Base-by-base conservation (phyloP, 2,113 vertebrate genomes). In the Motacilla alba region DNA sequence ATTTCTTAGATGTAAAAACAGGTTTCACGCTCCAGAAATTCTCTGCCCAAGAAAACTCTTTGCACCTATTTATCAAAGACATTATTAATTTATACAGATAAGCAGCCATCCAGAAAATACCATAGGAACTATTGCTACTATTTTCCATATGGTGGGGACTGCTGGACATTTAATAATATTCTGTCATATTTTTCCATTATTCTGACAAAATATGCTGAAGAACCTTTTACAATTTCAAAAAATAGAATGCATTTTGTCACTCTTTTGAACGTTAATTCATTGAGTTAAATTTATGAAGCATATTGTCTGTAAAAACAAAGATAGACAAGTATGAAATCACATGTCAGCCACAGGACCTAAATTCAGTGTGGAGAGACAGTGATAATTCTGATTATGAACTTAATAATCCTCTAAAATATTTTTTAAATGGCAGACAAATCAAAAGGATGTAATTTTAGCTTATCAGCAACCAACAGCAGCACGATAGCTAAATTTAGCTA, bases 401-500 rank as follows among this genome's bases (percentile, higher is more conserved):
- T 96, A 92, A 91, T 95, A 97, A 95, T 95, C 63, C 77, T 72
- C 63, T 87, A 93, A 94, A 97, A 85, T 89, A 89, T 89, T 96
- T 93, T 93, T 96, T 87, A 84, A 95, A 95, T 86, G 53, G 56
- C 49, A 95, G 67, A 91, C 59, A 94, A 96, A 94, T 94, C 89
- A 95, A 91, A 97, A 95, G 91, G 49, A 81, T 86, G 67, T 69
- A 95, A 96, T 97, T 97, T 89, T 92, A 91, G 80, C 94, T 96
- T 97, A 95, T 97, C 96, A 95, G 90, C 68, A 89, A 64, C 85
- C 16, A 82, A 83, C 89, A 94, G 96, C 70, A 94, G 52, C 46
- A 39, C 4, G 15, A 67, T 22, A 87, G 83, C 88, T 96, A 97
- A 92, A 97, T 94, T 96, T 96, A 97, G 94, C 72, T 64, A 18